Base-by-base conservation (phyloP, 2,113 vertebrate genomes). In the Lepisosteus osseus region DNA sequence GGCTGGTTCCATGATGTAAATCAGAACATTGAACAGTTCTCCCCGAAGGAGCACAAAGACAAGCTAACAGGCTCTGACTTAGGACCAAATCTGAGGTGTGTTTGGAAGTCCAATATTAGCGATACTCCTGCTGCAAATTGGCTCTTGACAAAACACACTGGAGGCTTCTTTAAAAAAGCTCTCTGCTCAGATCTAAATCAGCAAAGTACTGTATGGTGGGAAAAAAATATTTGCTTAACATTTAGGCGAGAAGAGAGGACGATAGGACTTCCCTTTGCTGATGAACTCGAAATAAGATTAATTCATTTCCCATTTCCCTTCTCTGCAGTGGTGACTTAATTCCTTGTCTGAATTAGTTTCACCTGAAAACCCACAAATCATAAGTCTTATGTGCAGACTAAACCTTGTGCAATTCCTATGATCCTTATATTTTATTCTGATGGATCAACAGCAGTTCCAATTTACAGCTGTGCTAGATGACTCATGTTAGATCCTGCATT, bases 271-370 rank as follows among this genome's bases (percentile, higher is more conserved):
- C 68, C 82, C 76, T 69, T 84, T 78, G 83, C 84, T 82, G 84
- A 73, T 72, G 75, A 78, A 56, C 59, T 68, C 64, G 70, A 74
- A 43, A 63, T 62, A 65, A 63, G 64, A 65, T 80, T 62, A 72
- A 74, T 65, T 67, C 59, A 79, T 69, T 80, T 29, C 66, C 72
- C 76, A 77, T 78, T 76, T 71, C 76, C 42, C 5, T 51, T 1
- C 29, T 86, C 78, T 78, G 77, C 62, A 61, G 74, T 65, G 29
- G 77, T 74, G 79, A 87, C 88, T 90, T 75, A 88, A 87, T 87
- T 86, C 79, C 77, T 79, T 78, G 74, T 82, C 86, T 76, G 81
- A 81, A 81, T 77, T 67, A 86, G 88, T 84, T 85, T 85, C 82
- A 78, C 78, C 72, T 77, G 80, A 81, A 72, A 76, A 82, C 57